Evolutionary conservation across 2,797 vertebrate species (phyloP), one percentile per base, ranked within the genome.

Genomic region (Potorous gilbertii): DNA sequence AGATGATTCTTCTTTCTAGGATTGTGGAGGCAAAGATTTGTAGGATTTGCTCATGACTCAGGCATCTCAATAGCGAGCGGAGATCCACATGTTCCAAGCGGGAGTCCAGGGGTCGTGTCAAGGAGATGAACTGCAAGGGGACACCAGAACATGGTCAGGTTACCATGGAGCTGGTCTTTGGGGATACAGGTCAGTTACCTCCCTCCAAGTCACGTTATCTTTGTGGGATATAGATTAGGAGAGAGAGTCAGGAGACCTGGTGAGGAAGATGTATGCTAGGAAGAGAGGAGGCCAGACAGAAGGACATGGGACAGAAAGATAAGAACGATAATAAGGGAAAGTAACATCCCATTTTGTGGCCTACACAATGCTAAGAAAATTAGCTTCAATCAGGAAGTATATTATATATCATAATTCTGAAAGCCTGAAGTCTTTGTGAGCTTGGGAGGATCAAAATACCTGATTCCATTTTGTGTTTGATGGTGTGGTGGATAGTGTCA

Each of bases 61-160:
- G 99, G 93, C 99, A 99, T 87, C 94, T 54, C 90, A 99, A 99
- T 54, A 99, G 98, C 1, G 98, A 99, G 87, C 98, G 98, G 54
- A 99, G 99, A 98, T 99, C 99, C 93, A 99, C 99, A 0, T 99
- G 99, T 91, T 99, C 99, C 93, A 99, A 98, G 98, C 99, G 99
- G 3, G 99, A 99, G 12, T 99, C 99, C 98, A 99, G 93, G 0
- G 99, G 99, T 21, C 99, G 98, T 0, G 99, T 99, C 96, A 99
- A 98, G 31, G 99, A 98, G 92, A 99, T 99, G 96, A 99, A 99
- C 99, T 99, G 97, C 46, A 14, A 74, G 74, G 93, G 90, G 96
- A 92, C 95, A 18, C 5, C 91, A 66, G 92, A 93, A 56, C 55
- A 46, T 11, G 21, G 59, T n/a, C 28, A 40, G 3, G 40, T 96